A percentile compares a stretch with the other conserved stretches of the same genome.
Conservation (phyloP, 1,140 invertebrate genomes). For the Phortica variegata region DNA sequence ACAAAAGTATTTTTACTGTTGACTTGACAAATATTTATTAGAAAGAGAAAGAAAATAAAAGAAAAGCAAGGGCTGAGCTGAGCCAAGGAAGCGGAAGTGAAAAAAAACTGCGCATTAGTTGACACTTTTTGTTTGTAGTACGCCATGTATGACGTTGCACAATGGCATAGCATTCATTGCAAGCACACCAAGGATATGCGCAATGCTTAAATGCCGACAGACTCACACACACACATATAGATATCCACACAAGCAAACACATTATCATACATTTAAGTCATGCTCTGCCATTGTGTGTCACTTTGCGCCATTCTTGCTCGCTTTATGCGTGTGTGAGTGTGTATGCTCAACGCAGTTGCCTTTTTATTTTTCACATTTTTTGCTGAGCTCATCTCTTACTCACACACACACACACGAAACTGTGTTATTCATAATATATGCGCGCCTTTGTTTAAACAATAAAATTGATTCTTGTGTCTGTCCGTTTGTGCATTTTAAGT, state of each 20-base stretch:
- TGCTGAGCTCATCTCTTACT: too few relatives aligned
- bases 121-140: constrained; percentile 13
- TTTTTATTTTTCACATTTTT: background rate
- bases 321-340: background rate
- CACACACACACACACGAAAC: background rate
- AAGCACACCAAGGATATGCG: too few relatives aligned
- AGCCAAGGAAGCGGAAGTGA: constrained; percentile 2
- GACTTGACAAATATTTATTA: too few relatives aligned
- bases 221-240: background rate
- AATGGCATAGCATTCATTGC: too few relatives aligned
- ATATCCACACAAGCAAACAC: background rate
- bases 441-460: too few relatives aligned
- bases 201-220: background rate
- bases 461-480: too few relatives aligned
- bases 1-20: too few relatives aligned
- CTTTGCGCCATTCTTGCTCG: too few relatives aligned
- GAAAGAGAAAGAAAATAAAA: too few relatives aligned
- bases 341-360: background rate
- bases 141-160: background rate
- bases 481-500: too few relatives aligned
- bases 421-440: too few relatives aligned
- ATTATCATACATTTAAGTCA: background rate
- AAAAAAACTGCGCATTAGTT: constrained; percentile 16
- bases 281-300: background rate
- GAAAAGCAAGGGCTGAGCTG: too few relatives aligned